Evolutionary conservation across 1,140 invertebrate species (phyloP).

Genomic region (Medauroidea extradentata): DNA sequence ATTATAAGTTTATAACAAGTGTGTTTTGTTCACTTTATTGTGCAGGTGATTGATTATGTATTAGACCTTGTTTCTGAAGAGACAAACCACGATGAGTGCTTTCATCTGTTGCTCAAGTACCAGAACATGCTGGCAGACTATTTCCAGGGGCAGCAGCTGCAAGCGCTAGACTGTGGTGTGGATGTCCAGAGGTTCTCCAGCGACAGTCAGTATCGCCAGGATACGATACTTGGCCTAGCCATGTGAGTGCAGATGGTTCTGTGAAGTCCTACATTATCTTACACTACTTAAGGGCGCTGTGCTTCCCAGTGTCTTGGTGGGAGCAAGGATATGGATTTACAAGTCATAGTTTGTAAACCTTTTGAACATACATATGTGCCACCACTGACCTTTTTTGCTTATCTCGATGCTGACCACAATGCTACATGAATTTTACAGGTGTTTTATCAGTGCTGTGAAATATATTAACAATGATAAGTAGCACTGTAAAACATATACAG

Average conservation of each 20-base stretch:
- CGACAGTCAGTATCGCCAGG: conserved; percentile 46
- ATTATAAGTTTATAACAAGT: no score
- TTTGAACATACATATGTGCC: not conserved
- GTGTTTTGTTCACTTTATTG: no score
- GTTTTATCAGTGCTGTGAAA: no score
- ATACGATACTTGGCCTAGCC: conserved; percentile 49
- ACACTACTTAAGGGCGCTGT: not conserved
- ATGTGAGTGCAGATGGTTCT: no score
- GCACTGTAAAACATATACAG: no score
- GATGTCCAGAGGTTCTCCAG: conserved; percentile 45
- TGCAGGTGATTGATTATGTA: conserved; percentile 3
- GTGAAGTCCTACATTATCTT: not conserved
- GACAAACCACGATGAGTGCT: not conserved
- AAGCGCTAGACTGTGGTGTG: conserved; percentile 43
- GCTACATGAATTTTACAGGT: not conserved
- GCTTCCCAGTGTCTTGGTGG: no score
- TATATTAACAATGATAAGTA: no score
- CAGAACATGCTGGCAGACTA: conserved; percentile 38
- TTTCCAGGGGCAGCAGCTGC: conserved; percentile 41
- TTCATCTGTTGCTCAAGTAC: conserved; percentile 8
- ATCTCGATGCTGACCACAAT: not conserved
- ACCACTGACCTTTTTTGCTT: not conserved
- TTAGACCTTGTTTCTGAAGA: not conserved
- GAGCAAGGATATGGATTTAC: no score
- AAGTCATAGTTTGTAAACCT: no score